Evolutionary conservation across 2,888 invertebrate species (phyloP), one percentile per base, ranked within the genome.

Genomic region (Melanostoma scalare): DNA sequence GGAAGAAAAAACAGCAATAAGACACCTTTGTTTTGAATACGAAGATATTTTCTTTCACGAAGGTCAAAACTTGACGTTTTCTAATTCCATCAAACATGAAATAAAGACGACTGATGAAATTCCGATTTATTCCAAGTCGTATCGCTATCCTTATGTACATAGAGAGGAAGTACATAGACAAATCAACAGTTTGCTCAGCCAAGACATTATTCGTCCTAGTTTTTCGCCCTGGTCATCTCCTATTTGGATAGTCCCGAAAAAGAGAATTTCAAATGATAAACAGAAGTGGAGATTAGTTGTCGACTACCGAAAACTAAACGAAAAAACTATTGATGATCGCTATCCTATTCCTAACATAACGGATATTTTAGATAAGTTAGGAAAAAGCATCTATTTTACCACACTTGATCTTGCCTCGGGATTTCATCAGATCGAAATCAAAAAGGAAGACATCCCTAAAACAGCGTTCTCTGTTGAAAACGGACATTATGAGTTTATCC

Each of bases 381-480:
- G 46, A 10, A 20, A 20, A 20, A 20, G 20, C 20, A 20, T 20
- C 20, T 20, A 20, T 20, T 20, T 20, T 20, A 50, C 31, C 73
- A 71, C 69, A 6, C 10, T 88, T 1, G 88, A 89, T 71, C 53
- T 89, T 0, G 87, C 88, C 1, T 87, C 86, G 1, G 89, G 89
- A 0, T 89, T 88, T 60, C 87, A 89, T 44, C 89, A 89, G 65
- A 89, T 89, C 0, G 85, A 86, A 30, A 87, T 89, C 85, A 40
- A 85, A 6, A 42, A 76, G 8, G 33, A 55, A n/a, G 86, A 87
- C 31, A 78, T 85, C 5, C 58, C 42, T 30, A 87, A 86, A 72
- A 86, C 84, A 6, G 87, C 85, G 31, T 87, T 88, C 48, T 76
- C 80, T 5, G 81, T 81, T 1, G 60, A 85, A 30, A 72, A 55